A percentile compares a stretch with the other conserved stretches of the same genome.
These are phyloP conservation scores for Dicrurus megarhynchus DNA, from an alignment of 2,113 vertebrate genomes.

Conservation along the genomic window DNA sequence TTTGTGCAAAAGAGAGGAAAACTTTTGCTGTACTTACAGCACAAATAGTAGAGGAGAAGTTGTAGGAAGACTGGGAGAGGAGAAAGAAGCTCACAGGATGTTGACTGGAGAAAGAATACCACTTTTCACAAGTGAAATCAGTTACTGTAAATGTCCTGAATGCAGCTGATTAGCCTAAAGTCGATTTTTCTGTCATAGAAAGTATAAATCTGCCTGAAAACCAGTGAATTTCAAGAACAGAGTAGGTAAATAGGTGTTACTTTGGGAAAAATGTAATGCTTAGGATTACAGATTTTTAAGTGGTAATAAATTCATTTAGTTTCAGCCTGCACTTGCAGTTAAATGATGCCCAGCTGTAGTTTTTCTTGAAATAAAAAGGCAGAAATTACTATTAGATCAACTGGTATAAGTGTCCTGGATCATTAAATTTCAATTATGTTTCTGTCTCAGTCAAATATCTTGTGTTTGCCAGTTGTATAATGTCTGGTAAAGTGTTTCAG, in stretches of 20 bases:
- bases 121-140: neutral
- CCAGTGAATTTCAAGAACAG: neutral
- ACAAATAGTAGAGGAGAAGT: neutral
- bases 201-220: neutral
- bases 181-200: neutral
- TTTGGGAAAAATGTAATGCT: neutral
- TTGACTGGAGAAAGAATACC: neutral
- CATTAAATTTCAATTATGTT: neutral
- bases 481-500: neutral
- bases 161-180: neutral
- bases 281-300: neutral
- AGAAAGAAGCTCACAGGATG: neutral
- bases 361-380: neutral
- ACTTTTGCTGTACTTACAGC: neutral
- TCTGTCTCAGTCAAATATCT: neutral
- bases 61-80: neutral
- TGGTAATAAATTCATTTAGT: neutral
- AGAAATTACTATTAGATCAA: neutral
- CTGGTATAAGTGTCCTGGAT: neutral
- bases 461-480: neutral
- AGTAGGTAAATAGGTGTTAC: neutral
- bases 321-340: neutral
- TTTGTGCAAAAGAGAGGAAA: neutral
- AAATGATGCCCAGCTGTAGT: neutral
- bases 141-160: neutral